Evolutionary conservation across 1,140 invertebrate genomes (phyloP).

Genomic region (Ostrea denselamellosa): DNA sequence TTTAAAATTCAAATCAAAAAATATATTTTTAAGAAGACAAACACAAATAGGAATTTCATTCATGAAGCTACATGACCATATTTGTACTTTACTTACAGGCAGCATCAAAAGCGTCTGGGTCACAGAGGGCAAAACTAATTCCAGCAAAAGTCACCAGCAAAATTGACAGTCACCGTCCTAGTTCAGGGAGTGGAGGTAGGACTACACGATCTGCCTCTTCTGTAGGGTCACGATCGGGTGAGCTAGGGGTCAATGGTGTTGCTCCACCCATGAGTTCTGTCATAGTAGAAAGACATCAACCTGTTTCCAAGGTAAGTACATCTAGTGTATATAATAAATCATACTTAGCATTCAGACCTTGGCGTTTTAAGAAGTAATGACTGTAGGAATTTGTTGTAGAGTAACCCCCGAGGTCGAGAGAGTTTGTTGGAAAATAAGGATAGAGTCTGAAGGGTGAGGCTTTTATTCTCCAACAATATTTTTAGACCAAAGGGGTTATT

Average conservation of each 20-base stretch:
- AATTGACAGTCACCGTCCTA: conserved; percentile 45
- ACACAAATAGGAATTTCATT: no score
- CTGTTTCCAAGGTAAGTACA: conserved; percentile 68
- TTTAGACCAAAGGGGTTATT: no score
- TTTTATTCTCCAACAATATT: no score
- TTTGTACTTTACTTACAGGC: background rate
- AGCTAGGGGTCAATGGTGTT: conserved; percentile 42
- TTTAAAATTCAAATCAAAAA: no score
- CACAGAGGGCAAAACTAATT: conserved; percentile 54
- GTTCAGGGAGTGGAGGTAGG: background rate
- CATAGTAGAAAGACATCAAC: conserved; percentile 73
- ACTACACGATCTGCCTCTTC: conserved; percentile 33
- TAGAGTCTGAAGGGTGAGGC: no score
- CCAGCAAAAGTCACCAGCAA: conserved; percentile 58
- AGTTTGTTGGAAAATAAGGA: no score
- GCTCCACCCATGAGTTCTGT: conserved; percentile 73
- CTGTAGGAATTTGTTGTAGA: no score
- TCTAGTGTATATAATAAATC: no score
- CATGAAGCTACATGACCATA: background rate
- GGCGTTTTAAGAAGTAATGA: no score
- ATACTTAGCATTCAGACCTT: no score
- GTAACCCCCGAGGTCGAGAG: no score
- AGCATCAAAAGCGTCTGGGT: background rate
- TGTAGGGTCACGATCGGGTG: background rate
- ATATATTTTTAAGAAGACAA: no score